Base-by-base conservation (phyloP, 2,888 invertebrate genomes). In the Didymodactylos carnosus region DNA sequence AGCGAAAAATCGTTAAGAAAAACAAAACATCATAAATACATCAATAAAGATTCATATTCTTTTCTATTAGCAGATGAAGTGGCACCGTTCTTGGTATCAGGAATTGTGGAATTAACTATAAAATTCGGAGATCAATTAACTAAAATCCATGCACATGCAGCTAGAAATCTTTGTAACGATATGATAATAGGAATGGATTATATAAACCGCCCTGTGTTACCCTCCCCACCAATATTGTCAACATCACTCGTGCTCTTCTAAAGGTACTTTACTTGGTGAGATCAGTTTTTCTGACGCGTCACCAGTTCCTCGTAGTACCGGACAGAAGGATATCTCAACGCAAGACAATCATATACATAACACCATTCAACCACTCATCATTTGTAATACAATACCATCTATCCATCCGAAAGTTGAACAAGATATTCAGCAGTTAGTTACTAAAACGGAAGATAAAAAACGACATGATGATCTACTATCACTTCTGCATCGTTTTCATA, bases 381-480 rank as follows among this genome's bases (percentile, higher is more conserved):
- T 7, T 41, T 13, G 16, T 41, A 7, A 41, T 43, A n/a, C n/a
- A n/a, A n/a, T n/a, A n/a, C n/a, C n/a, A n/a, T n/a, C n/a, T n/a
- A n/a, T n/a, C n/a, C 14, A 43, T 43, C 43, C 43, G 14, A 43
- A 19, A 10, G 43, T 43, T 5, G n/a, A 14, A 14, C 43, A 43
- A 43, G 16, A 43, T 43, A n/a, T 16, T 4, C 16, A 6, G 3
- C 8, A 5, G 8, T 8, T 43, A 11, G 19, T 43, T 19, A 2
- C 19, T 2, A 7, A 19, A 1, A 19, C n/a, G 5, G 7, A 16
- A 10, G n/a, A 43, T 43, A 2, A 1, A 1, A 1, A 43, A 43
- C 1, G n/a, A 0, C 19, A n/a, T n/a, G 1, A 0, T n/a, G n/a
- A 43, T 14, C n/a, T 43, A 1, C n/a, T 3, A 3, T 19, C n/a